Evolutionary conservation across 2,113 vertebrate species (phyloP), one percentile per base, ranked within the genome.

Genomic region (Archilochus colubris): DNA sequence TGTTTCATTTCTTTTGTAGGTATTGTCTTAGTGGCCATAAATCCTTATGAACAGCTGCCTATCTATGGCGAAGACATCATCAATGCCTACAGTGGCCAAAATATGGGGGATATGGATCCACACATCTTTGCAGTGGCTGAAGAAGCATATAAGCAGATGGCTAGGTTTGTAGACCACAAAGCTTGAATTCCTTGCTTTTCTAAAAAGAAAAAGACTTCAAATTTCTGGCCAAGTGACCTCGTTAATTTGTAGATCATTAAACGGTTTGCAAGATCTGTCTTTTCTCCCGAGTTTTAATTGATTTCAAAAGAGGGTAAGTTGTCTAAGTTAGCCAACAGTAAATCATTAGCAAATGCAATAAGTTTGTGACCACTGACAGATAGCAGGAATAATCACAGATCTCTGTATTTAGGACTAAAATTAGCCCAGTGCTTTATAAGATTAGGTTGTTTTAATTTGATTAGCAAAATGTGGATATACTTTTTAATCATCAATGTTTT

Each of bases 101-200:
- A 99, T 70, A 99, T 99, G 99, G 99, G 99, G 30, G 99, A 99
- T 95, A 99, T 99, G 99, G 99, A 99, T 91, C 99, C 99, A 14
- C 99, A 99, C 91, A 99, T 99, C 96, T 99, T 99, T 62, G 99
- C 99, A 1, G 99, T 99, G 96, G 99, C 99, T 83, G 99, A 99
- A 77, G 99, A 99, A 94, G 99, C 99, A 8, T 99, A 99, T 88
- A 99, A 99, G 86, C 99, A 99, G 98, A 99, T 99, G 99, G 99
- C 99, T 97, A 99, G 99, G 99, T 99, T 91, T 88, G 99, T 98
- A 81, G 57, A 81, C 33, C 62, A 46, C 3, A 1, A 69, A 21
- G 66, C 48, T 27, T 74, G 31, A 88, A 74, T 38, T 80, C 20
- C 6, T 19, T 84, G n/a, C 70, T 92, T 83, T 77, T 36, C 59